phyloP scores from a whole-genome alignment of 2,888 invertebrate species.

The Mythimna vitellina region DNA sequence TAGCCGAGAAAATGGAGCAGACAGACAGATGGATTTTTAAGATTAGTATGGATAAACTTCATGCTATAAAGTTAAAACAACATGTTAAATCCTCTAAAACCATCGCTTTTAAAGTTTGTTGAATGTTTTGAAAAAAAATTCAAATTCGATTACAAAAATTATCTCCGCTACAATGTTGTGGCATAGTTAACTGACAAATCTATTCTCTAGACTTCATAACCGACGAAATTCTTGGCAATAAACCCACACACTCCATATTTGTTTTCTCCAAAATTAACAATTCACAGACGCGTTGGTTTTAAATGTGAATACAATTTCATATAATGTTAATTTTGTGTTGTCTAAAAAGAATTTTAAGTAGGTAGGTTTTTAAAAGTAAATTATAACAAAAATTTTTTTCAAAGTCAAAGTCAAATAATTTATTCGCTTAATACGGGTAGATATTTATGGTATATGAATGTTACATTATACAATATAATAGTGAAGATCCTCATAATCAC shows the following conservation, averaged over 20 bases:
- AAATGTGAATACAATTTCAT: constrained; percentile 12
- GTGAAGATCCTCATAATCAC: too few species aligned
- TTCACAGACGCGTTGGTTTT: constrained; percentile 14
- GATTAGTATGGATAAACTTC: background rate
- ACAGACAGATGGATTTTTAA: background rate
- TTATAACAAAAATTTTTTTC: too few species aligned
- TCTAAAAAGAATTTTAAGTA: background rate
- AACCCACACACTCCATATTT: constrained; percentile 26
- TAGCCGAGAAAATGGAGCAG: background rate
- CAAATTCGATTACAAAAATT: constrained; percentile 3
- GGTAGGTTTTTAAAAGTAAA: background rate
- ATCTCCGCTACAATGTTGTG: background rate
- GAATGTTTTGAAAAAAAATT: background rate
- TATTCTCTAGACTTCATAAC: constrained; percentile 36
- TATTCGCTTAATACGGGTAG: too few species aligned
- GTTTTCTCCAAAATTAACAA: background rate
- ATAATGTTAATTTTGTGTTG: background rate
- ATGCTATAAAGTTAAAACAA: background rate
- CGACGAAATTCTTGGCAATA: constrained; percentile 28
- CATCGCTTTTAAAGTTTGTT: background rate
- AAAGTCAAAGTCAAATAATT: too few species aligned
- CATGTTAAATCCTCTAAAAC: background rate
- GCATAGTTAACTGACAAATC: constrained; percentile 41
- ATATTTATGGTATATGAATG: too few species aligned
- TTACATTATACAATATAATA: too few species aligned